Evolutionary conservation across 2,888 invertebrate species (phyloP), one percentile per base, ranked within the genome.

Genomic region (Campopleginae sp.): DNA sequence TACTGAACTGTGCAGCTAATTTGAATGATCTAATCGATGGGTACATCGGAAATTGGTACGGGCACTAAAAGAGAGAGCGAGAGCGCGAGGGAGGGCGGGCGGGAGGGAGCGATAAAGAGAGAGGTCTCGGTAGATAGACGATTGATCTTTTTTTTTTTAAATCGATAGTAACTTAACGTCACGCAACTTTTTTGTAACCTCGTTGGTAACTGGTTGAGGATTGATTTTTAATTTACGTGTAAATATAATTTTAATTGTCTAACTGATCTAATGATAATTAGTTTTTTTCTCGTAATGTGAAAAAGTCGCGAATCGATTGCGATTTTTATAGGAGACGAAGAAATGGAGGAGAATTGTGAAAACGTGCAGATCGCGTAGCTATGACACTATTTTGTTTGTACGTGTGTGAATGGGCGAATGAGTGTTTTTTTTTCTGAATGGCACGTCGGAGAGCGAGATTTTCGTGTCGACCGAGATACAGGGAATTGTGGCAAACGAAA

Each of bases 201-300:
- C 91, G 85, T 90, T 89, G 88, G 89, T 91, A 92, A 90, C 88
- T 91, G 91, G 90, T 91, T 92, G 90, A 91, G 90, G 90, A 92
- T 91, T 90, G 88, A 90, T 90, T 89, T 88, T 89, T 88, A 85
- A 90, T 91, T 89, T 89, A 90, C 86, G 86, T 92, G 90, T 91
- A 90, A 83, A 91, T 91, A 91, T 84, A 87, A 87, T 87, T 89
- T 90, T 90, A 91, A 86, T 89, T 90, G 88, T 90, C 89, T 92
- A 93, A 92, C 84, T 89, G 89, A 90, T 89, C 86, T 92, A 91
- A 90, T 90, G 88, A 89, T 91, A 89, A 89, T 89, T 91, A 88
- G 89, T 90, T 88, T 71, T 54, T 63, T 58, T 68, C 66, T 80
- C 72, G 63, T 85, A 82, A 79, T 38, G 85, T 27, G 68, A 71